Evolutionary conservation across 2,888 invertebrate genomes (phyloP).

Genomic region (Polydrusus pterygomalis): DNA sequence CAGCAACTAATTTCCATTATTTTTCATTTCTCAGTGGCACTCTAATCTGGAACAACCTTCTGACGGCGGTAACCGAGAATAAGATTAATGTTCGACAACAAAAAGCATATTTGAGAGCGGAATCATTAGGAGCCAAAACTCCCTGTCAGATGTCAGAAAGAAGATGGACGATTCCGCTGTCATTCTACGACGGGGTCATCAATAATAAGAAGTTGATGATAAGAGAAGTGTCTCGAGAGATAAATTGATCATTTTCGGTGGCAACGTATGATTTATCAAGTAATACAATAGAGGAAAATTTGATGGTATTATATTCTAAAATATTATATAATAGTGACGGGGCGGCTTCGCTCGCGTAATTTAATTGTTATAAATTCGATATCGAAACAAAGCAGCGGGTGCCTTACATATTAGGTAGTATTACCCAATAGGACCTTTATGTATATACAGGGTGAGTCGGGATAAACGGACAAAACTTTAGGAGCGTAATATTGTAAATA

Average conservation of each 20-base stretch:
- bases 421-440: too few relatives aligned
- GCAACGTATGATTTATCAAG: constrained; percentile 50
- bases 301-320: not conserved
- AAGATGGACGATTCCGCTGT: constrained; percentile 54
- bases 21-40: constrained; percentile 33
- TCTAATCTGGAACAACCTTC: constrained; percentile 48
- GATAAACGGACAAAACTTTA: too few relatives aligned
- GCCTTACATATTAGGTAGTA: too few relatives aligned
- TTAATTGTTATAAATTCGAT: too few relatives aligned
- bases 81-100: constrained; percentile 55
- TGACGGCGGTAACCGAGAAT: constrained; percentile 43
- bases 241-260: constrained; percentile 53
- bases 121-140: constrained; percentile 51
- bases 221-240: constrained; percentile 47
- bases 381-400: too few relatives aligned
- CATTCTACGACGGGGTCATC: constrained; percentile 48
- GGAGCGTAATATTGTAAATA: too few relatives aligned
- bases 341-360: too few relatives aligned
- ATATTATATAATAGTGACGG: too few relatives aligned
- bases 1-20: constrained; percentile 43
- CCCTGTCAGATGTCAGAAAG: constrained; percentile 50
- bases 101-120: constrained; percentile 54
- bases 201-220: constrained; percentile 54
- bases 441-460: too few relatives aligned
- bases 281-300: constrained; percentile 21